Evolutionary conservation across 2,888 invertebrate species (phyloP).

Genomic region (Digitonthophagus gazella): DNA sequence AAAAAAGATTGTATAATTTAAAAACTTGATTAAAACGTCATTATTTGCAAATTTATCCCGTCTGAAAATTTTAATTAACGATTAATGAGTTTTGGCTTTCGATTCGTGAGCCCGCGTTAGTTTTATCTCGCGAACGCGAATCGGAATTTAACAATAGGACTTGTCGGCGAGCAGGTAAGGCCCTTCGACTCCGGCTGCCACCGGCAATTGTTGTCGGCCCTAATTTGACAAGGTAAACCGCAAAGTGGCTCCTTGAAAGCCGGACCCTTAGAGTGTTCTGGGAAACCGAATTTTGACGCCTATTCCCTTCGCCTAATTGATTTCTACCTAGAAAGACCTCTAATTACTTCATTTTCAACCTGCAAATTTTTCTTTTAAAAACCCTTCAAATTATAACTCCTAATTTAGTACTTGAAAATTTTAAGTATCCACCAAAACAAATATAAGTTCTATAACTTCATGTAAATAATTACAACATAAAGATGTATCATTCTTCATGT

Average conservation of each 20-base stretch:
- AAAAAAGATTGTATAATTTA: background rate
- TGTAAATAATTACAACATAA: no score
- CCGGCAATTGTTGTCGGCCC: conserved; percentile 22
- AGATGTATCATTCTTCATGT: no score
- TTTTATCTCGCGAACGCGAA: background rate
- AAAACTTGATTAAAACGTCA: background rate
- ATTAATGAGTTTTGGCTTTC: conserved; percentile 6
- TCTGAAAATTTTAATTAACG: conserved; percentile 7
- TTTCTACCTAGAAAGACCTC: background rate
- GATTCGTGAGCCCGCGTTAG: conserved; percentile 1
- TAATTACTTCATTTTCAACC: background rate
- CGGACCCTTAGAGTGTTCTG: background rate
- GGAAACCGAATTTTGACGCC: background rate
- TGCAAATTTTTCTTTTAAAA: no score
- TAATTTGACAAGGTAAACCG: conserved; percentile 38
- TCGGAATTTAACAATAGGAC: background rate
- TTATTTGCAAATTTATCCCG: conserved; percentile 13
- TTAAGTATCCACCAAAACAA: no score
- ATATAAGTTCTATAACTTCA: no score
- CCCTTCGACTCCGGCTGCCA: conserved; percentile 20
- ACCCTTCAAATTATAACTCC: background rate
- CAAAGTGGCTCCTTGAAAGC: conserved; percentile 14
- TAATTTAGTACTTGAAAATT: background rate
- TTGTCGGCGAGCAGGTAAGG: conserved; percentile 30
- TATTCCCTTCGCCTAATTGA: background rate